These are phyloP conservation scores for Iphiclides podalirius DNA, from an alignment of 2,888 invertebrate species.

Conservation along the genomic window DNA sequence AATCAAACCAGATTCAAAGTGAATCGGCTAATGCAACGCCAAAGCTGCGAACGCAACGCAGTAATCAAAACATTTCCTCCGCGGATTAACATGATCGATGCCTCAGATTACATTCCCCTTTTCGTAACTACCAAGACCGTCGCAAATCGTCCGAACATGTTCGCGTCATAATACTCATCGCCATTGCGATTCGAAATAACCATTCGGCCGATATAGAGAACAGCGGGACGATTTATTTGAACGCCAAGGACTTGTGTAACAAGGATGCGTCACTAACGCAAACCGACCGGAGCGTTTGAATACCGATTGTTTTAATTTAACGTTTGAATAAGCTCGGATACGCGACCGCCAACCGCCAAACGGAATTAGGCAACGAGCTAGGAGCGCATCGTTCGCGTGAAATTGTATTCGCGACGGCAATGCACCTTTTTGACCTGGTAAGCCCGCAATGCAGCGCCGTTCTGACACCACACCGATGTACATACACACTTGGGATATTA, in stretches of 20 bases:
- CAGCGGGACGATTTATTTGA: conserved; percentile 27
- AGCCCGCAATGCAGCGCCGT: conserved; percentile 65
- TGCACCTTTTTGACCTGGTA: conserved; percentile 59
- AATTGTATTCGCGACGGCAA: conserved; percentile 51
- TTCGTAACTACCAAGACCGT: not conserved
- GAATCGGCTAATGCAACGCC: not conserved
- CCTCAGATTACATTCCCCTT: conserved; percentile 28
- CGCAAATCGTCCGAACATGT: conserved; percentile 6
- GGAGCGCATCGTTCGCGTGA: conserved; percentile 36
- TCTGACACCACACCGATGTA: conserved; percentile 56
- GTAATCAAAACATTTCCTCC: conserved; percentile 23
- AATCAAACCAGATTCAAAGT: not conserved
- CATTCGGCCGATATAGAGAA: conserved; percentile 20
- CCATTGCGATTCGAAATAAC: conserved; percentile 14
- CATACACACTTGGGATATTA: conserved; percentile 25
- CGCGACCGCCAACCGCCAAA: conserved; percentile 6
- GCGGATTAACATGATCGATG: conserved; percentile 37
- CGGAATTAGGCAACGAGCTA: conserved; percentile 19
- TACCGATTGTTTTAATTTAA: conserved; percentile 9
- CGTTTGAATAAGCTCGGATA: conserved; percentile 5
- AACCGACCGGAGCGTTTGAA: conserved; percentile 17
- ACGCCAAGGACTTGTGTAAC: conserved; percentile 10
- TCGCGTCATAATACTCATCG: conserved; percentile 1
- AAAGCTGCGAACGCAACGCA: not conserved
- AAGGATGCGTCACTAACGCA: conserved; percentile 17